Percentiles rank a stretch among this genome's conserved stretches.
Evolutionary conservation across 2,888 invertebrate genomes (phyloP).

Genomic region (Sphecodes monilicornis): DNA sequence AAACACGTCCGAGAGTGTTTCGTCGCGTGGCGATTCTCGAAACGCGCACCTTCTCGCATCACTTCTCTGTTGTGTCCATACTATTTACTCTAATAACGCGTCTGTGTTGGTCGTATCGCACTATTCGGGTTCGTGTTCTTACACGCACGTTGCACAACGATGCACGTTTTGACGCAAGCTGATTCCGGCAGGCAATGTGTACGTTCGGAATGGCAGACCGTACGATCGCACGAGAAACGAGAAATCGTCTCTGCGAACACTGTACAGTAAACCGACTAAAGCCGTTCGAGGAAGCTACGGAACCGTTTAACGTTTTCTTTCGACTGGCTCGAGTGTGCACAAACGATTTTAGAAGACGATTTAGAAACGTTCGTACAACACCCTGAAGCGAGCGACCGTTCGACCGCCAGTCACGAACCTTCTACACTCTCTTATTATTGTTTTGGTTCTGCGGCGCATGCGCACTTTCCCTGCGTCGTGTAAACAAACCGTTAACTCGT

Average conservation of each 20-base stretch:
- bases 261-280: not conserved
- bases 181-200: conserved; percentile 15
- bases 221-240: not conserved
- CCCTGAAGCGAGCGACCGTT: conserved; percentile 56
- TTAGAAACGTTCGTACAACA: conserved; percentile 41
- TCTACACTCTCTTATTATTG: conserved; percentile 82
- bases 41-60: not conserved
- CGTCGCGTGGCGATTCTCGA: not conserved
- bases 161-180: conserved; percentile 49
- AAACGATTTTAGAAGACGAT: conserved; percentile 23
- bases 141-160: conserved; percentile 53
- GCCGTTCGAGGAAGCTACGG: not conserved
- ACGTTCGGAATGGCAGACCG: not conserved
- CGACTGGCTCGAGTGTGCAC: not conserved
- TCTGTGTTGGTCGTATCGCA: conserved; percentile 10
- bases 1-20: not conserved
- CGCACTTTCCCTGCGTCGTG: conserved; percentile 78
- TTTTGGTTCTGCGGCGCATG: conserved; percentile 82
- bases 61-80: conserved; percentile 20
- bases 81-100: not conserved
- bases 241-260: not conserved
- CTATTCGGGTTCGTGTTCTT: not conserved
- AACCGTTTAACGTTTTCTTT: not conserved
- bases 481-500: conserved; percentile 84
- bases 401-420: conserved; percentile 76